Conservation (phyloP, 2,797 vertebrate species). For the Chloroceryle amazona region DNA sequence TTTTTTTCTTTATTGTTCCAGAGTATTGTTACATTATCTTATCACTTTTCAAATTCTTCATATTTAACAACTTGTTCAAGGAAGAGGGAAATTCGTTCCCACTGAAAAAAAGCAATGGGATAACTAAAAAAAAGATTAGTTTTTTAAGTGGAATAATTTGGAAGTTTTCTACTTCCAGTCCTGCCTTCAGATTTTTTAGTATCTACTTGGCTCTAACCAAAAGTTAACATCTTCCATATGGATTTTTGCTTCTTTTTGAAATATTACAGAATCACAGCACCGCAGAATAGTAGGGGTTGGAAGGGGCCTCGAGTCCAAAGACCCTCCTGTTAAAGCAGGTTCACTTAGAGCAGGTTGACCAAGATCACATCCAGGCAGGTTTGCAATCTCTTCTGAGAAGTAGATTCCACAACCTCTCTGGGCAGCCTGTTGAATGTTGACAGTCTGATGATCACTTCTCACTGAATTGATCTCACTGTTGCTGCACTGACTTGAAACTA, state of each 20-base stretch:
- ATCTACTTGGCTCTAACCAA: background rate
- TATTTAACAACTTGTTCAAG: background rate
- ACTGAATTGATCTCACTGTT: background rate
- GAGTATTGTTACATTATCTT: background rate
- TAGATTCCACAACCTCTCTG: too few relatives aligned
- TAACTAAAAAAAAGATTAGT: background rate
- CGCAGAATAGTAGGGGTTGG: too few relatives aligned
- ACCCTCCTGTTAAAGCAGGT: too few relatives aligned
- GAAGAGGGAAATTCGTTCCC: background rate
- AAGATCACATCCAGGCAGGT: too few relatives aligned
- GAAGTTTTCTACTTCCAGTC: background rate
- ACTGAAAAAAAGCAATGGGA: background rate
- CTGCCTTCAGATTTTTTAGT: background rate
- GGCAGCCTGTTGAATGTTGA: background rate
- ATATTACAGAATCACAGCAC: background rate
- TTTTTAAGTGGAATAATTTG: background rate
- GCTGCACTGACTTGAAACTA: background rate
- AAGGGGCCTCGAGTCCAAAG: too few relatives aligned
- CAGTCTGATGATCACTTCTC: background rate
- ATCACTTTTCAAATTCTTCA: background rate
- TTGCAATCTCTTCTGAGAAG: too few relatives aligned
- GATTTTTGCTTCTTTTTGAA: background rate
- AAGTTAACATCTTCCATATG: background rate
- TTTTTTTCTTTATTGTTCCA: background rate
- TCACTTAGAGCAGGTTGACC: too few relatives aligned